Percentiles rank a stretch among this genome's conserved stretches.
phyloP scores from a whole-genome alignment of 1,140 invertebrate genomes.

The Latrodectus geometricus region DNA sequence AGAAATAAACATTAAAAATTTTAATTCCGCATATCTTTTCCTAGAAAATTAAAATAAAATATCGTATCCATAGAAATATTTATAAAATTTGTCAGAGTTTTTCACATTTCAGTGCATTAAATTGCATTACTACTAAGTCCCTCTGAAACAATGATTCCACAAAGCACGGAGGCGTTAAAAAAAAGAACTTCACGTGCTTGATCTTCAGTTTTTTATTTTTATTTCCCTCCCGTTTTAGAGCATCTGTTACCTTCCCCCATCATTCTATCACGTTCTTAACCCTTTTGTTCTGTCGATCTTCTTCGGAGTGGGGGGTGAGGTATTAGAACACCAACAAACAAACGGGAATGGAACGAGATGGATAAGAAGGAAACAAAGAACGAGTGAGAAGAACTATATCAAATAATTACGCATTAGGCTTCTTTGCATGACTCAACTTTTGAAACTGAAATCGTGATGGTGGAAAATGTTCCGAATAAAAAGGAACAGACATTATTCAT shows the following conservation, averaged over 20 bases:
- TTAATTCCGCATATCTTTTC: no score
- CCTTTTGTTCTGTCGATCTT: conserved; percentile 43
- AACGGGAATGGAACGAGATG: neutral
- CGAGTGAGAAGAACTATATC: neutral
- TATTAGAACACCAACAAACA: no score
- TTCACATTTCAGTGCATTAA: neutral
- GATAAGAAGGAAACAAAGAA: conserved; percentile 5
- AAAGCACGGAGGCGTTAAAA: neutral
- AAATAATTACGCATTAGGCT: conserved; percentile 23
- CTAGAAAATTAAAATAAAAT: no score
- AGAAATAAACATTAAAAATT: no score
- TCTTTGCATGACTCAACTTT: neutral
- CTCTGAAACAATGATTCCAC: neutral
- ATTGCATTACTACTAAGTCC: neutral
- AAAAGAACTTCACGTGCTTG: neutral
- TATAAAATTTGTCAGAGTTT: no score
- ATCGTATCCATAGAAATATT: no score
- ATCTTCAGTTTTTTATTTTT: neutral
- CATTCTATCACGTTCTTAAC: conserved; percentile 51
- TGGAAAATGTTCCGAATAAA: neutral
- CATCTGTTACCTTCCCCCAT: neutral
- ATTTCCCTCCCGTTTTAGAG: neutral
- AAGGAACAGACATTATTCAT: no score
- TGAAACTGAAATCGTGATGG: neutral
- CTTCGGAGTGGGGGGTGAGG: neutral